These are phyloP conservation scores for Temnothorax longispinosus DNA, from an alignment of 1,140 invertebrate genomes.

Conservation along the genomic window DNA sequence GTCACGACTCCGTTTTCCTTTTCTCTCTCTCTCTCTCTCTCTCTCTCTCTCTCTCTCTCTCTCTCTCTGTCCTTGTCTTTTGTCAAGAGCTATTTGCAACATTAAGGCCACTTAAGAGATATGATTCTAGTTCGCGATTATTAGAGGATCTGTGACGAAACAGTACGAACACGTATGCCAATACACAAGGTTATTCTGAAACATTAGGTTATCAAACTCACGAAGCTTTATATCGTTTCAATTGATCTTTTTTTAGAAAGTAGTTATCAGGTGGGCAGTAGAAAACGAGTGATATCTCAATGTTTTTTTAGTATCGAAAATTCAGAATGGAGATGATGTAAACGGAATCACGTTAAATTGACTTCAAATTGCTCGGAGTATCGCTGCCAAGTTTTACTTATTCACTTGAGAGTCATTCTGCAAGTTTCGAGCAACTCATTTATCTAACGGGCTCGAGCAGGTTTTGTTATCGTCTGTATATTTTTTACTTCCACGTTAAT, in stretches of 20 bases:
- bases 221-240: background rate
- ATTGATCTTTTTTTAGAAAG: background rate
- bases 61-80: background rate
- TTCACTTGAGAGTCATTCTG: background rate
- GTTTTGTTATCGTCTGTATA: background rate
- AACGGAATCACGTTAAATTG: background rate
- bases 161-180: background rate
- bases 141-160: constrained; percentile 12
- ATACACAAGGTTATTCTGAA: background rate
- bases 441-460: background rate
- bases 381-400: background rate
- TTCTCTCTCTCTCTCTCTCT: background rate
- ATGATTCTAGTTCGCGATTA: constrained; percentile 10
- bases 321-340: background rate
- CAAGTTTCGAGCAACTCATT: background rate
- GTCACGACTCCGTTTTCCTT: background rate
- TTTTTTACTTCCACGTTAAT: background rate
- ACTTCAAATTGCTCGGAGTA: background rate
- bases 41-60: too few relatives aligned
- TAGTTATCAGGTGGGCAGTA: background rate
- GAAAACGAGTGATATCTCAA: background rate
- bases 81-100: background rate
- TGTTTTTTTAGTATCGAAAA: background rate
- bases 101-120: constrained; percentile 4
- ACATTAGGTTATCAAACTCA: background rate